A percentile compares a stretch with the other conserved stretches of the same genome.
These are phyloP conservation scores for Tokudaia muenninki DNA, from an alignment of 2,797 vertebrate genomes.

Conservation along the genomic window DNA sequence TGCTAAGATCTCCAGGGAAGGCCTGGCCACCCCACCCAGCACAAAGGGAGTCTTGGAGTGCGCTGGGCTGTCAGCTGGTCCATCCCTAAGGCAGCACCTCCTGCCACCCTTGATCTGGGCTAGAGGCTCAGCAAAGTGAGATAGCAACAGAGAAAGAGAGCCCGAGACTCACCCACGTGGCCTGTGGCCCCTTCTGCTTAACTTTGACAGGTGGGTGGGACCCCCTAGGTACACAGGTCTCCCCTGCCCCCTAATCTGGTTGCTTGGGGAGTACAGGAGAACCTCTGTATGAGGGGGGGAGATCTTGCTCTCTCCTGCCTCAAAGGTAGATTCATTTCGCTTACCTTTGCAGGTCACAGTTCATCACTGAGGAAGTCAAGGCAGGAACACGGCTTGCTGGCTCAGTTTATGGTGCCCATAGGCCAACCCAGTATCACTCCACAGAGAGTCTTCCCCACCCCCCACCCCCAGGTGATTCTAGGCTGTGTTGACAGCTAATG, in stretches of 20 bases:
- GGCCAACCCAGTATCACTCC: not conserved
- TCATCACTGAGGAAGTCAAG: not conserved
- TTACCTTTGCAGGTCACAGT: not conserved
- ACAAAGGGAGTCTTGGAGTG: not conserved
- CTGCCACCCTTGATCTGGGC: not conserved
- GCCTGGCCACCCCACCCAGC: not conserved
- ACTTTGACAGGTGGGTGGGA: not conserved
- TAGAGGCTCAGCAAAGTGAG: not conserved
- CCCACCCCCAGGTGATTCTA: not conserved
- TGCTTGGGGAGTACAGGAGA: not conserved
- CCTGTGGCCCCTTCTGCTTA: not conserved
- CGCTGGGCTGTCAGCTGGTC: not conserved
- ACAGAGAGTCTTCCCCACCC: not conserved
- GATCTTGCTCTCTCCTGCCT: not conserved
- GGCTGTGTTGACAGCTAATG: not conserved
- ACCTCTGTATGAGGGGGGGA: not conserved
- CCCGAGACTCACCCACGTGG: not conserved
- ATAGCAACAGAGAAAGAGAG: not conserved
- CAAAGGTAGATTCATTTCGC: not conserved
- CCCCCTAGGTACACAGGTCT: not conserved
- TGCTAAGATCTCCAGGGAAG: constrained; percentile 4
- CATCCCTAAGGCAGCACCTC: not conserved
- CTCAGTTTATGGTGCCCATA: not conserved
- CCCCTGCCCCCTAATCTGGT: not conserved
- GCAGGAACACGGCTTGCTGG: not conserved